These are phyloP conservation scores for Prenolepis imparis DNA, from an alignment of 2,888 invertebrate genomes.

Conservation along the genomic window DNA sequence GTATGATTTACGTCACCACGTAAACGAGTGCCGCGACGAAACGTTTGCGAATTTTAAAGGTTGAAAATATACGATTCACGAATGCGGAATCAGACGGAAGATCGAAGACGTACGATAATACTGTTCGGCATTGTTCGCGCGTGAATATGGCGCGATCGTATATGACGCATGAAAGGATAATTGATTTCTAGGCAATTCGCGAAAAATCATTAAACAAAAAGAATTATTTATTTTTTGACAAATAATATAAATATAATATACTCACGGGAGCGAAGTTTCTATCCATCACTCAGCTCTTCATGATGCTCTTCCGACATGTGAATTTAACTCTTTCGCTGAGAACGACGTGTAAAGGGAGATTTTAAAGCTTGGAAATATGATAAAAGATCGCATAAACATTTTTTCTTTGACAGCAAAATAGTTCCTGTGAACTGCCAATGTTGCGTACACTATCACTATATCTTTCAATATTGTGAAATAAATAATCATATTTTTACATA, in stretches of 20 bases:
- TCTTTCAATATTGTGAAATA: not conserved
- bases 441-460: not conserved
- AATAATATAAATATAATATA: constrained; percentile 44
- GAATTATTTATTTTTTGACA: constrained; percentile 11
- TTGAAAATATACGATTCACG: constrained; percentile 51
- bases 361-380: not conserved
- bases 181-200: constrained; percentile 20
- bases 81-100: constrained; percentile 58
- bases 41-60: constrained; percentile 11
- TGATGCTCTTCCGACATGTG: constrained; percentile 2
- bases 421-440: not conserved
- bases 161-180: constrained; percentile 27
- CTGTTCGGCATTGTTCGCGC: constrained; percentile 77
- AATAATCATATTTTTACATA: not conserved
- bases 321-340: constrained; percentile 44
- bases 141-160: not conserved
- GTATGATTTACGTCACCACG: not conserved
- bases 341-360: not conserved
- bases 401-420: not conserved
- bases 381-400: not conserved
- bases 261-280: constrained; percentile 36
- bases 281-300: constrained; percentile 28
- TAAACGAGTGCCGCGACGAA: not conserved
- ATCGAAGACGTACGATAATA: constrained; percentile 79
- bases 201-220: constrained; percentile 7